Evolutionary conservation across 2,797 vertebrate genomes (phyloP), one percentile per base, ranked within the genome.

Genomic region (Cirrhinus molitorella): DNA sequence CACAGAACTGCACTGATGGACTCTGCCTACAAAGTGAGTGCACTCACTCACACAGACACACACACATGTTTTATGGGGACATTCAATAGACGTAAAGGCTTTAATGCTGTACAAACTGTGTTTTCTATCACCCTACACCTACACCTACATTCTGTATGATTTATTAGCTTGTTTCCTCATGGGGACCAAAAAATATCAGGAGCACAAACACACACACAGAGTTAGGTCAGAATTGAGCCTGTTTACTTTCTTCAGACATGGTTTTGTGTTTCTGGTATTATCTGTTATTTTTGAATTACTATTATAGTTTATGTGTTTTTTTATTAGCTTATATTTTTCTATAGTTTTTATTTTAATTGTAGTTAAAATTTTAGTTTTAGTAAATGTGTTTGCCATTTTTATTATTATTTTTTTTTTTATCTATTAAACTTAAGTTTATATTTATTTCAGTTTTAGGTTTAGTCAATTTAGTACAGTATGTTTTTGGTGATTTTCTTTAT

Each of bases 1-100:
- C 98, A 92, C 97, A 99, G 95, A 99, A 99, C 95, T 99, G 98
- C 93, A 99, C 98, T 0, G 97, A 99, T 23, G 98, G 98, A 83
- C 96, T 99, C 86, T 99, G 98, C 93, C 98, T 99, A 96, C 98
- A 99, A 93, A 96, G 98, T 99, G 94, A 99, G 98, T 96, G 91
- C 88, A 74, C 21, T 16, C 14, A 1, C 55, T 2, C 31, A 34
- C 51, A 47, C 79, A 21, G 2, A 63, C 45, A 14, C 19, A 53
- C 45, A 51, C 76, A 12, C 4, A 34, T 34, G 31, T 34, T 34
- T 34, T 34, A 34, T 34, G 31, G 31, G 31, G 31, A 34, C 31
- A 34, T 34, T 34, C 31, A 2, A 34, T 34, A 34, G 31, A 4
- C 31, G 2, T 34, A 34, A 34, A 2, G 31, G 31, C 31, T 34